These are phyloP conservation scores for Corythornis vintsioides DNA, from an alignment of 2,113 vertebrate genomes.

Conservation along the genomic window DNA sequence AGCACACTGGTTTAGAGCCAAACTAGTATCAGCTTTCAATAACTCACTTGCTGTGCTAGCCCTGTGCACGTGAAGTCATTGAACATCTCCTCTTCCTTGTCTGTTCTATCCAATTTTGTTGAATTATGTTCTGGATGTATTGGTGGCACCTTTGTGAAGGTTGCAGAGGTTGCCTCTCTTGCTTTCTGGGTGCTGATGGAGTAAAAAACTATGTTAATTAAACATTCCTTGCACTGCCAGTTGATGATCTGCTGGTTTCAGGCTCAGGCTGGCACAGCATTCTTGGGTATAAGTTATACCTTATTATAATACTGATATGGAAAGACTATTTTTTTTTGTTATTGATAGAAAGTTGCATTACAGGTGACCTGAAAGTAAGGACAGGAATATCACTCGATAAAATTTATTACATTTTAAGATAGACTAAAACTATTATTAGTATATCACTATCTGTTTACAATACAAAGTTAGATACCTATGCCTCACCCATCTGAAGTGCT, in stretches of 20 bases:
- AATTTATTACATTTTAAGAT: neutral
- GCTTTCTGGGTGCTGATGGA: neutral
- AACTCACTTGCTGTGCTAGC: accelerated
- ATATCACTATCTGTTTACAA: neutral
- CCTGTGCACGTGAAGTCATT: neutral
- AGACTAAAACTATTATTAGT: neutral
- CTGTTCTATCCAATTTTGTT: neutral
- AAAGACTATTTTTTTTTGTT: neutral
- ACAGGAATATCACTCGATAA: accelerated
- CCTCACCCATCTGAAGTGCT: neutral
- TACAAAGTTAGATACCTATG: neutral
- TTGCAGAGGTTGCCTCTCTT: neutral
- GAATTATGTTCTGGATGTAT: neutral
- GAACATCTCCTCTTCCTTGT: neutral
- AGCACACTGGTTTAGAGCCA: neutral
- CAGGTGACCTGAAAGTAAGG: neutral
- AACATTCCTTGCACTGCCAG: neutral
- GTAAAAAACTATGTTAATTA: neutral
- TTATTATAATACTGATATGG: neutral
- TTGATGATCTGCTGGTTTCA: neutral
- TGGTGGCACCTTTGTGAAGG: neutral
- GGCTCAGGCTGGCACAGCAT: neutral
- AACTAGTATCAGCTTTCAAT: accelerated
- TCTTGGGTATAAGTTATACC: neutral
- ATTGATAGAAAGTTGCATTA: neutral